Conservation (phyloP, 2,113 vertebrate genomes). For the Balaenoptera acutorostrata region DNA sequence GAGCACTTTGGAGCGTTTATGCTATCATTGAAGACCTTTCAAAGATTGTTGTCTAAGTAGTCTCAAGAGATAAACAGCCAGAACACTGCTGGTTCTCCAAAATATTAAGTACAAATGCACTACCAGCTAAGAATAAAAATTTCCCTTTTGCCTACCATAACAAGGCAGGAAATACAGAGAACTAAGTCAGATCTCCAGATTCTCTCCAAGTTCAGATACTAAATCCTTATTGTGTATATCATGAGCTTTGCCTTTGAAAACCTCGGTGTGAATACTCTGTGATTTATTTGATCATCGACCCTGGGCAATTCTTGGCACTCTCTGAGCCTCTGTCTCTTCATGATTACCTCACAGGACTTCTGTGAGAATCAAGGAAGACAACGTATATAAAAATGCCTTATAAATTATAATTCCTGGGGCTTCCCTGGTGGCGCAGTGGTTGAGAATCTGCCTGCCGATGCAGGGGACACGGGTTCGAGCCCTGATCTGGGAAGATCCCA, state of each 20-base stretch:
- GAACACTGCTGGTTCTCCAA: not conserved
- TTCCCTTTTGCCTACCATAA: not conserved
- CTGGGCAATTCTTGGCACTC: not conserved
- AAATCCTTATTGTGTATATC: not conserved
- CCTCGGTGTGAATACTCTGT: not conserved
- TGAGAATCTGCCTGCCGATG: no score
- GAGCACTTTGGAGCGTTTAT: not conserved
- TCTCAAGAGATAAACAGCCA: not conserved
- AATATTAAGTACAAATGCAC: not conserved
- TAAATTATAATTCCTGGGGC: not conserved
- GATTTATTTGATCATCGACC: not conserved
- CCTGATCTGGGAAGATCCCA: no score
- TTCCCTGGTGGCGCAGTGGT: no score
- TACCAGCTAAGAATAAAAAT: not conserved
- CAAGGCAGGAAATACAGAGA: not conserved
- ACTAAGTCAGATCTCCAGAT: not conserved
- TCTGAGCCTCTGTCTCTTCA: not conserved
- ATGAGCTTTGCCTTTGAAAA: not conserved
- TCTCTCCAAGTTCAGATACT: not conserved
- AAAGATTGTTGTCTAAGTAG: not conserved
- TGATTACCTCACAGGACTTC: not conserved
- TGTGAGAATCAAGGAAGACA: not conserved
- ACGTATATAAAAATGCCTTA: not conserved
- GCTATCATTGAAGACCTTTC: not conserved
- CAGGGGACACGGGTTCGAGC: no score